These are phyloP conservation scores for Drosophila austrosaltans DNA, from an alignment of 2,888 invertebrate genomes.

Conservation along the genomic window DNA sequence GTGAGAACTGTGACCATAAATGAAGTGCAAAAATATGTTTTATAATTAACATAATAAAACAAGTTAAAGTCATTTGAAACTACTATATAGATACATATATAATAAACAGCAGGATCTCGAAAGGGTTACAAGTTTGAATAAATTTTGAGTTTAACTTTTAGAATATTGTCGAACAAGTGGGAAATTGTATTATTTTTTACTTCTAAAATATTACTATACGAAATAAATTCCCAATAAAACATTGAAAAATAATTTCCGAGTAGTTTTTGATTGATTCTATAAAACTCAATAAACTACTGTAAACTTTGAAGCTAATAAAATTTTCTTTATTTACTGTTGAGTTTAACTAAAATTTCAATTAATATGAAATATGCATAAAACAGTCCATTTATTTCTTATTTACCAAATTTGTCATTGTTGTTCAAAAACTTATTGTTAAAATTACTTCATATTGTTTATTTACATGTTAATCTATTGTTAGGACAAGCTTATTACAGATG, in stretches of 20 bases:
- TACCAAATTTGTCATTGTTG: not conserved
- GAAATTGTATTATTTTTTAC: no score
- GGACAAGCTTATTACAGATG: not conserved
- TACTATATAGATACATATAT: not conserved
- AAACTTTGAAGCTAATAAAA: no score
- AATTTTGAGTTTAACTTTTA: not conserved
- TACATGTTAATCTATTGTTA: conserved; percentile 38
- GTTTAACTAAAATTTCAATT: no score
- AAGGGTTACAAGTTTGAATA: not conserved
- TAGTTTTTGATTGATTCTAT: no score
- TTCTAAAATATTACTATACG: no score
- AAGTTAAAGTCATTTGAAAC: conserved; percentile 10
- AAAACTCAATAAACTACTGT: no score
- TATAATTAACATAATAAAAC: conserved; percentile 16
- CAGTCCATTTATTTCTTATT: not conserved
- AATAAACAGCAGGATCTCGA: not conserved
- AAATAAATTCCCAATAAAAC: no score
- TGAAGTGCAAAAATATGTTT: conserved; percentile 35
- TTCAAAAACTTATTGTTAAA: not conserved
- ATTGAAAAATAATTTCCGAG: no score
- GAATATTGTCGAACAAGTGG: not conserved
- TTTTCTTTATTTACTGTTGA: no score
- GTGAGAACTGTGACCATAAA: not conserved
- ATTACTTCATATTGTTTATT: conserved; percentile 21
- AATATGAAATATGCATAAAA: not conserved